Conservation (phyloP, 2,888 invertebrate genomes). For the Cephonodes hylas region DNA sequence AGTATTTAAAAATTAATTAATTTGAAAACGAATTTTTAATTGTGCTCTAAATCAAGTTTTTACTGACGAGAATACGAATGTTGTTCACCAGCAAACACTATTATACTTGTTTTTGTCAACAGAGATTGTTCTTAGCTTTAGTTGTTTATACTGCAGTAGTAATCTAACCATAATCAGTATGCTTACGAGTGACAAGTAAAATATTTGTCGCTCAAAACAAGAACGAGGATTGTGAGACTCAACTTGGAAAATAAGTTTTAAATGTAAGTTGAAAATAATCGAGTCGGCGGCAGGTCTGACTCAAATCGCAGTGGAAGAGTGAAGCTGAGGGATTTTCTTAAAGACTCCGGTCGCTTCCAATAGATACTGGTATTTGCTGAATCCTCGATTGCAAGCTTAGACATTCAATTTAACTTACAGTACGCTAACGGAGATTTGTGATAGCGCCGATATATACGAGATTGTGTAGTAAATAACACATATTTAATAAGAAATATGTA, state of each 20-base stretch:
- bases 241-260: not conserved
- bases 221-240: not conserved
- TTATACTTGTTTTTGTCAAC: no score
- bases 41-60: no score
- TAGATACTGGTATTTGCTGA: slow-evolving; percentile 69
- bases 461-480: not conserved
- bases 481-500: no score
- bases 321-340: slow-evolving; percentile 61
- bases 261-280: slow-evolving; percentile 17
- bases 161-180: not conserved
- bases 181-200: not conserved
- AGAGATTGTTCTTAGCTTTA: no score
- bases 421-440: slow-evolving; percentile 60
- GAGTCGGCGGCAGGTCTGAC: not conserved
- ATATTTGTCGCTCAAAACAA: not conserved
- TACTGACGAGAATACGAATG: no score
- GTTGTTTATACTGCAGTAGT: no score
- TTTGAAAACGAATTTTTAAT: no score
- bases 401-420: slow-evolving; percentile 73
- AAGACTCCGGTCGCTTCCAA: slow-evolving; percentile 62
- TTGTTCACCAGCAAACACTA: no score
- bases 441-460: slow-evolving; percentile 35
- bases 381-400: slow-evolving; percentile 66
- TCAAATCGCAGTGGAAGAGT: slow-evolving; percentile 28
- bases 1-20: no score